Conservation (phyloP, 23 tunicate genomes). For the Trididemnum nubilum region DNA sequence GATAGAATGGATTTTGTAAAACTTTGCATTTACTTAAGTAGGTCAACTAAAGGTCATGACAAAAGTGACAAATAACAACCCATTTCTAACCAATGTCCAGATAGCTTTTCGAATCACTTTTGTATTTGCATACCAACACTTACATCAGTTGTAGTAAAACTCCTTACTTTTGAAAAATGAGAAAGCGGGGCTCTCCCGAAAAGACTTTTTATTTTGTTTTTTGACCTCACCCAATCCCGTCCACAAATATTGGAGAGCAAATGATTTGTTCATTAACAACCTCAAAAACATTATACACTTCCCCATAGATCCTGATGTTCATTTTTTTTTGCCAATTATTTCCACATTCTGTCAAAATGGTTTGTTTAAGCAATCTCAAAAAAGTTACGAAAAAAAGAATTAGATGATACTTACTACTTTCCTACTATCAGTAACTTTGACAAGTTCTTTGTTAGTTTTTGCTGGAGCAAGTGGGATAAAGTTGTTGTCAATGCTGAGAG, state of each 20-base stretch:
- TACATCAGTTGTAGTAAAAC: not conserved
- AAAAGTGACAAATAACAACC: not conserved
- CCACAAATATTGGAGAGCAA: not conserved
- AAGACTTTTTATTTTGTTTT: not conserved
- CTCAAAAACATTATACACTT: not conserved
- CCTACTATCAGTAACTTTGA: not conserved
- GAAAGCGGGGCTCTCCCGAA: not conserved
- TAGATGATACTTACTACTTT: not conserved
- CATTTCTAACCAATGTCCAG: too few relatives aligned
- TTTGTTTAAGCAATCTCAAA: not conserved
- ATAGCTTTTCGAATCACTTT: too few relatives aligned
- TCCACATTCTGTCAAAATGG: not conserved
- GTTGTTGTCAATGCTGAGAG: not conserved
- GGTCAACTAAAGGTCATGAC: not conserved
- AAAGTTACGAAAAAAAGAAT: not conserved
- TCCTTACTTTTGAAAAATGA: not conserved
- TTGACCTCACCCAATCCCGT: not conserved
- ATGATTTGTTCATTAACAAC: not conserved
- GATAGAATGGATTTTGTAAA: not conserved
- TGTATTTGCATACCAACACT: not conserved
- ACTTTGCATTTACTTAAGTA: not conserved
- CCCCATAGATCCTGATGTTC: not conserved
- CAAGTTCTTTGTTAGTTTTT: not conserved
- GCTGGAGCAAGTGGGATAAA: not conserved
- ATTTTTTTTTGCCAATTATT: not conserved